Base-by-base conservation (phyloP, 2,888 invertebrate genomes). In the Machimus atricapillus region DNA sequence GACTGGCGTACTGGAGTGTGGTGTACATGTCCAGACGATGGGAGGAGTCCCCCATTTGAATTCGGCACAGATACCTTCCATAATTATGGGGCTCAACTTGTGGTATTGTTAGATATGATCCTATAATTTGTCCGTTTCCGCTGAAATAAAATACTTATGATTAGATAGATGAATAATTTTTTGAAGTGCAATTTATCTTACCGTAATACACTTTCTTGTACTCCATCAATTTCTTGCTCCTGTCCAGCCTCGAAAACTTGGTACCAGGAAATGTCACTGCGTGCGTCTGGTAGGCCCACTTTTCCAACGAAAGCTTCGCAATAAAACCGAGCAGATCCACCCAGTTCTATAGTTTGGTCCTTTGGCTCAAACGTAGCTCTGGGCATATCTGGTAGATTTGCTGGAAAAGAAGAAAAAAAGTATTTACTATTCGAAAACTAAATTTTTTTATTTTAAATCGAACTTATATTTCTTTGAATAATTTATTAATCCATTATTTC, bases 231-330 rank as follows among this genome's bases (percentile, higher is more conserved):
- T 66, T 87, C 87, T 77, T 88, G 58, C 74, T 88, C 87, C 74
- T 85, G 37, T 90, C 92, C 93, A 91, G 96, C 95, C 77, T 94
- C 93, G 90, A 93, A 94, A 74, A 94, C 92, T 90, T 94, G 95
- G 90, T 93, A 93, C 96, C 96, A 96, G n/a, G 94, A 93, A 19
- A 96, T 95, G 89, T 95, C 95, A 90, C 94, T 96, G 87, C 93
- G 94, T 8, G 96, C 95, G 90, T 96, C 96, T 19, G 96, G 96
- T 52, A 96, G 92, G 90, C 95, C 88, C 9, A 88, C 89, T 93
- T 95, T 93, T 94, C 96, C 96, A 87, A 96, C 95, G 90, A 96
- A 96, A 77, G 96, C 96, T 92, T 96, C 96, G 92, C 96, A 96
- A 93, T 95, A 96, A 81, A 96, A 93, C 86, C 96, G 93, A 46